These are phyloP conservation scores for Venusia cambrica DNA, from an alignment of 2,888 invertebrate species.

Conservation along the genomic window DNA sequence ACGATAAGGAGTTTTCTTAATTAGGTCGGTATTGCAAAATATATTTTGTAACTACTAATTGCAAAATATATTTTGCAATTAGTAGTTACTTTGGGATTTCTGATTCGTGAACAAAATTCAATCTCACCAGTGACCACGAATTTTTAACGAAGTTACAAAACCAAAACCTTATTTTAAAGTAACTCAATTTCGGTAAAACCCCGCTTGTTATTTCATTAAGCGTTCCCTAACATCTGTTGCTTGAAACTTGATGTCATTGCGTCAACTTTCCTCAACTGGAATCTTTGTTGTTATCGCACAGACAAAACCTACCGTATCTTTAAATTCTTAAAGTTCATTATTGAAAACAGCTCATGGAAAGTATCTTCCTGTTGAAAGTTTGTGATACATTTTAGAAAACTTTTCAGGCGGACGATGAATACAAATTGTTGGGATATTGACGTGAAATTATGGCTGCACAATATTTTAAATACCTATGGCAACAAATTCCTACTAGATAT, in stretches of 20 bases:
- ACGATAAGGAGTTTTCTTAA: too few species aligned
- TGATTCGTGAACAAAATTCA: too few species aligned
- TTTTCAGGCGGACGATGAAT: constrained; percentile 19
- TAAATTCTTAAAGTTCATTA: constrained; percentile 6
- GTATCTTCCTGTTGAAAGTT: constrained; percentile 38
- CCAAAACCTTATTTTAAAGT: constrained; percentile 22
- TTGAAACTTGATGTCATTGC: constrained; percentile 60
- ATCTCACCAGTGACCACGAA: too few species aligned
- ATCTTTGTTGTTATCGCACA: constrained; percentile 9
- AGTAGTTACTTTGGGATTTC: too few species aligned
- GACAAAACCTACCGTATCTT: constrained; percentile 7
- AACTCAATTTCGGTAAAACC: constrained; percentile 34
- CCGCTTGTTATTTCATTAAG: constrained; percentile 57
- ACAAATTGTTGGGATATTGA: constrained; percentile 23
- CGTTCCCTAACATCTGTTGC: constrained; percentile 61
- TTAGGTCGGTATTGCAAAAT: too few species aligned
- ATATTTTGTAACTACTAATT: too few species aligned
- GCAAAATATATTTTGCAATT: too few species aligned
- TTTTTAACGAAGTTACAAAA: constrained; percentile 15
- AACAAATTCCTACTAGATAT: too few species aligned
- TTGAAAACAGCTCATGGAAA: constrained; percentile 14
- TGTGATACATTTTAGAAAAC: constrained; percentile 35
- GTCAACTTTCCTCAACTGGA: constrained; percentile 50
- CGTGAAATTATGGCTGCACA: constrained; percentile 14
- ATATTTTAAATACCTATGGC: constrained; percentile 5